phyloP scores from a whole-genome alignment of 1,140 invertebrate species.

The Philotrypesis tridentata region DNA sequence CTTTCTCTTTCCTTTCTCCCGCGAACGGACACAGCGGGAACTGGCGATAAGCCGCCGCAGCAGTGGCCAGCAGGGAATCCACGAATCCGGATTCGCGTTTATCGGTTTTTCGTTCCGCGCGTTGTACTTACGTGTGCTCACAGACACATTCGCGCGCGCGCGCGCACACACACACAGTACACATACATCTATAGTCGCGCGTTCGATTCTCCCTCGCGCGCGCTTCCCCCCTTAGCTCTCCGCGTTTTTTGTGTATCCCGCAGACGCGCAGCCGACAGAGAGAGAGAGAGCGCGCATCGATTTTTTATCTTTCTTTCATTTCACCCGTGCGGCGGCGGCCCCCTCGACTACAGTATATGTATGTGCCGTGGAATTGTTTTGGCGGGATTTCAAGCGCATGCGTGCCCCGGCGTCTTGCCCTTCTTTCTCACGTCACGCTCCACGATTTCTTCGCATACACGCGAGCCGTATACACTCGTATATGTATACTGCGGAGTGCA shows the following conservation, averaged over 20 bases:
- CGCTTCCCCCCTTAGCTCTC: slow-evolving; percentile 32
- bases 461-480: neutral
- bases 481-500: too few species aligned
- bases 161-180: neutral
- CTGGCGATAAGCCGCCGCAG: neutral
- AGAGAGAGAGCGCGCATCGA: neutral
- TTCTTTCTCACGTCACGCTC: slow-evolving; percentile 4
- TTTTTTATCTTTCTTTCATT: slow-evolving; percentile 49
- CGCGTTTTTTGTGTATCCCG: slow-evolving; percentile 3
- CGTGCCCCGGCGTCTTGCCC: slow-evolving; percentile 55
- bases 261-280: neutral
- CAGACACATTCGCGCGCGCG: neutral
- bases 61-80: neutral
- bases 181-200: too few species aligned
- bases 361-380: slow-evolving; percentile 59
- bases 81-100: neutral
- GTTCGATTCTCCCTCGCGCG: slow-evolving; percentile 20
- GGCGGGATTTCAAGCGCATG: slow-evolving; percentile 70
- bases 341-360: slow-evolving; percentile 38
- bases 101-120: slow-evolving; percentile 13
- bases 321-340: slow-evolving; percentile 37
- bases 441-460: neutral
- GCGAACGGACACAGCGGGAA: neutral
- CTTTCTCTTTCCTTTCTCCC: neutral
- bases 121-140: neutral